These are phyloP conservation scores for Crambe crambe DNA, from an alignment of 37 sponge, comb jelly and placozoan genomes.

Conservation along the genomic window DNA sequence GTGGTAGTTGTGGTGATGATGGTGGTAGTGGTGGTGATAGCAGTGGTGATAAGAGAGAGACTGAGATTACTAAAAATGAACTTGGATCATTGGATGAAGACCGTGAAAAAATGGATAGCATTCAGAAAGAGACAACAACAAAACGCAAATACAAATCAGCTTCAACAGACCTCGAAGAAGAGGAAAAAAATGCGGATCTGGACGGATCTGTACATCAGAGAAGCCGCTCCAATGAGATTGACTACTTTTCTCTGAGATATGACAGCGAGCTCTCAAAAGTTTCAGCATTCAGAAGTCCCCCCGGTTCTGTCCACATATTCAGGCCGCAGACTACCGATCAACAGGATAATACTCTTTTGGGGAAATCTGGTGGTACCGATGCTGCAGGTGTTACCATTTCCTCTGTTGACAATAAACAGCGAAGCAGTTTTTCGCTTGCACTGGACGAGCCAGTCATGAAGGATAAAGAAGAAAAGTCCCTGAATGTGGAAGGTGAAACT, in stretches of 20 bases:
- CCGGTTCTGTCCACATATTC: not conserved
- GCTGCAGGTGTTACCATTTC: not conserved
- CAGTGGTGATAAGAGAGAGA: not conserved
- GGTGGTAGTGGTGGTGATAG: not conserved
- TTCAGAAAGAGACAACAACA: not conserved
- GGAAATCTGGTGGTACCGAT: not conserved
- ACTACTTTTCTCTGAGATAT: slow-evolving; percentile 21
- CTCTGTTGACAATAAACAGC: not conserved
- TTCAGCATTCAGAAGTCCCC: slow-evolving; percentile 33
- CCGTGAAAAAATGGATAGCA: not conserved
- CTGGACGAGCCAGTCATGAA: not conserved
- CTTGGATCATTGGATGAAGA: no score
- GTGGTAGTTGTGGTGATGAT: not conserved
- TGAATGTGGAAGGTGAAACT: not conserved
- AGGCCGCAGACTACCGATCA: slow-evolving; percentile 4
- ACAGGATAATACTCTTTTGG: not conserved
- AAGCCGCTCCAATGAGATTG: slow-evolving; percentile 49
- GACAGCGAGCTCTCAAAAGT: not conserved
- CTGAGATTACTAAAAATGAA: not conserved
- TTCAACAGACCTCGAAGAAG: not conserved
- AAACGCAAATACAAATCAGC: not conserved
- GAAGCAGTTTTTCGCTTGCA: not conserved
- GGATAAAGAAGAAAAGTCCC: not conserved
- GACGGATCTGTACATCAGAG: slow-evolving; percentile 17
- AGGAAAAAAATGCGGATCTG: not conserved